Conservation (phyloP, 1,140 invertebrate genomes). For the Drosophila miranda region DNA sequence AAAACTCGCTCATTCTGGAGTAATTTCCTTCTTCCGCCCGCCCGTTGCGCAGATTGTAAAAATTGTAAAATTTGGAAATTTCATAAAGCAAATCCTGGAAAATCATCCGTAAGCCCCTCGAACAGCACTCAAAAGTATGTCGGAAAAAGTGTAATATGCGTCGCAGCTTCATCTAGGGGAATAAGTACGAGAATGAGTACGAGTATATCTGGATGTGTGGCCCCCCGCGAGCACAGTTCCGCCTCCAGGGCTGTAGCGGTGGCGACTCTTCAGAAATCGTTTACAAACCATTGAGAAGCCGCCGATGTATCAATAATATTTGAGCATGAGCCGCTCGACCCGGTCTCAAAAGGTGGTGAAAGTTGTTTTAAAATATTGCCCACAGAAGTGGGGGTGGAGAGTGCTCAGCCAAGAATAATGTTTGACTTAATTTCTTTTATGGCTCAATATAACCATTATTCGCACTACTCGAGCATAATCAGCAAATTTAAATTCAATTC, state of each 20-base stretch:
- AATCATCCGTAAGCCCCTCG: constrained; percentile 68
- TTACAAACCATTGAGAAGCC: constrained; percentile 77
- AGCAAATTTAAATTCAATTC: constrained; percentile 81
- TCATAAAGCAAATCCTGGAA: constrained; percentile 56
- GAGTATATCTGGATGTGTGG: constrained; percentile 29
- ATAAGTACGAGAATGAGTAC: background rate
- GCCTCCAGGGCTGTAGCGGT: constrained; percentile 8
- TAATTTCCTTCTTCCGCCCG: constrained; percentile 59
- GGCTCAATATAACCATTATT: constrained; percentile 79
- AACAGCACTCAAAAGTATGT: constrained; percentile 72
- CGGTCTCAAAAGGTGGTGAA: constrained; percentile 66
- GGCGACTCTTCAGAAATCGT: constrained; percentile 56
- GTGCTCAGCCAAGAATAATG: constrained; percentile 60
- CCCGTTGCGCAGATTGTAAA: constrained; percentile 70
- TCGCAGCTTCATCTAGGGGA: constrained; percentile 38
- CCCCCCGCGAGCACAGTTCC: constrained; percentile 36
- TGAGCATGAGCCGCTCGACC: constrained; percentile 24
- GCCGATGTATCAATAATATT: constrained; percentile 80
- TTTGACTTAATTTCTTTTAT: constrained; percentile 79
- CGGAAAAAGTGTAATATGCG: constrained; percentile 69
- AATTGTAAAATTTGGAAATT: constrained; percentile 59
- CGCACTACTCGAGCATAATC: constrained; percentile 69
- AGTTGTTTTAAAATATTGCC: constrained; percentile 54
- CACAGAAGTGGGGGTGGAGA: background rate
- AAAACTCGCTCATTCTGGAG: constrained; percentile 32